Conservation (phyloP, 2,888 invertebrate species). For the Chorisops tibialis region DNA sequence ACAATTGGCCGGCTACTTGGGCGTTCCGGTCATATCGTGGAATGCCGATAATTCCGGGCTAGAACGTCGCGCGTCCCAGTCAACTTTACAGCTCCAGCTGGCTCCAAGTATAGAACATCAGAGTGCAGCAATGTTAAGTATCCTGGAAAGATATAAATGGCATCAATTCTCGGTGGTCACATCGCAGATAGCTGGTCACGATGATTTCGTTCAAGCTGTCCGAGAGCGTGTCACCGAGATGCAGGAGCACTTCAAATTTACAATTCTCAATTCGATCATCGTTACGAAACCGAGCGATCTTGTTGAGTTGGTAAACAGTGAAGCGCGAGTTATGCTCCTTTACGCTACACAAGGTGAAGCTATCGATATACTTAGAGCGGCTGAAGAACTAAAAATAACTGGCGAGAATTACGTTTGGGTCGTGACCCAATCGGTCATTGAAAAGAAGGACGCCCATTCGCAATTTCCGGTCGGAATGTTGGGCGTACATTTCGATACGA, state of each 20-base stretch:
- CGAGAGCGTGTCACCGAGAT: slow-evolving; percentile 80
- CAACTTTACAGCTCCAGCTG: slow-evolving; percentile 85
- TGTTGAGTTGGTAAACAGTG: slow-evolving; percentile 78
- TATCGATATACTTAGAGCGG: slow-evolving; percentile 65
- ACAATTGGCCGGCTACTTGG: slow-evolving; percentile 88
- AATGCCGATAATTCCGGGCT: slow-evolving; percentile 96
- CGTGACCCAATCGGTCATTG: slow-evolving; percentile 90
- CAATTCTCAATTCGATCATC: slow-evolving; percentile 80
- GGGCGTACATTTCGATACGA: slow-evolving; percentile 90
- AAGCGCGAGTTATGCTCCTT: slow-evolving; percentile 87
- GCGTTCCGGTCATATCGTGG: slow-evolving; percentile 96
- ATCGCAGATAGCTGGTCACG: slow-evolving; percentile 89
- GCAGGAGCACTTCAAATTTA: slow-evolving; percentile 76
- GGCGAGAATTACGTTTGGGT: slow-evolving; percentile 94
- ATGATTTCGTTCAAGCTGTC: slow-evolving; percentile 92
- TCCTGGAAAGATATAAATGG: slow-evolving; percentile 94
- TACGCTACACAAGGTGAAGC: slow-evolving; percentile 89
- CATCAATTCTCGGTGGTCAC: slow-evolving; percentile 93
- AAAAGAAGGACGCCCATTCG: slow-evolving; percentile 69
- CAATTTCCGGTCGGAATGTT: slow-evolving; percentile 91
- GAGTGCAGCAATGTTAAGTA: slow-evolving; percentile 92
- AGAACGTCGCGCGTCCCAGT: slow-evolving; percentile 74
- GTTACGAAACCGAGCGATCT: slow-evolving; percentile 76
- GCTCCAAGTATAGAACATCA: slow-evolving; percentile 95
- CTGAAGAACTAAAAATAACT: slow-evolving; percentile 52